Evolutionary conservation across 2,888 invertebrate genomes (phyloP).

Genomic region (Tineola bisselliella): DNA sequence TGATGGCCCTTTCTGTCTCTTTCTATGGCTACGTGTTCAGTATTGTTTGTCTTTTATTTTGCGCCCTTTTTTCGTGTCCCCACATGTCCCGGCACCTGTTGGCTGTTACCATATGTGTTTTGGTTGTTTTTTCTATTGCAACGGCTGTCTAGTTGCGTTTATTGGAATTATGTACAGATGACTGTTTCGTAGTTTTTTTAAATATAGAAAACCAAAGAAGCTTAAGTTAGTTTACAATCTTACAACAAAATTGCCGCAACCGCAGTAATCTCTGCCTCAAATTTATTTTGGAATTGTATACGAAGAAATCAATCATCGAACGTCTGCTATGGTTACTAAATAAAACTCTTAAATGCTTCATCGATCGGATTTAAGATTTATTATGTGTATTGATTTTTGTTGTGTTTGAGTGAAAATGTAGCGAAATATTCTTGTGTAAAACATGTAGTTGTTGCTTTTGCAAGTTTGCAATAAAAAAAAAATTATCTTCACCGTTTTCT

Average conservation of each 20-base stretch:
- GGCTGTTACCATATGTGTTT: constrained; percentile 30
- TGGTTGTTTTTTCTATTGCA: constrained; percentile 2
- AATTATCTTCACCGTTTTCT: too few species aligned
- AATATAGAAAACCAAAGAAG: too few species aligned
- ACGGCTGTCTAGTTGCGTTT: background rate
- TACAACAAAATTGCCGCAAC: too few species aligned
- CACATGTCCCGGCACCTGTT: constrained; percentile 56
- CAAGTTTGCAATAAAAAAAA: too few species aligned
- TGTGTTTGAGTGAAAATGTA: too few species aligned
- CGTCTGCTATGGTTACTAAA: background rate
- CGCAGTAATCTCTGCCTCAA: background rate
- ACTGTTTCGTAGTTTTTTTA: too few species aligned
- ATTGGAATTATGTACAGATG: background rate
- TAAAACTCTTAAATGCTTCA: background rate
- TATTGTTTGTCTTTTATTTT: constrained; percentile 13
- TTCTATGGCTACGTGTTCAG: constrained; percentile 21
- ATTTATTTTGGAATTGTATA: background rate
- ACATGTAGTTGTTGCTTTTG: too few species aligned
- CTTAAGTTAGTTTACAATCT: too few species aligned
- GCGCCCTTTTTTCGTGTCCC: constrained; percentile 32
- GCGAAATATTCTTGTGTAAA: too few species aligned
- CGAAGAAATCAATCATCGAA: background rate
- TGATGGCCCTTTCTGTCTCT: constrained; percentile 19
- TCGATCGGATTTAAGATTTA: background rate
- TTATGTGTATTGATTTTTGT: background rate